Percentiles rank a stretch among this genome's conserved stretches.
These are phyloP conservation scores for Alviniconcha marisindica DNA, from an alignment of 1,140 invertebrate genomes.

Conservation along the genomic window DNA sequence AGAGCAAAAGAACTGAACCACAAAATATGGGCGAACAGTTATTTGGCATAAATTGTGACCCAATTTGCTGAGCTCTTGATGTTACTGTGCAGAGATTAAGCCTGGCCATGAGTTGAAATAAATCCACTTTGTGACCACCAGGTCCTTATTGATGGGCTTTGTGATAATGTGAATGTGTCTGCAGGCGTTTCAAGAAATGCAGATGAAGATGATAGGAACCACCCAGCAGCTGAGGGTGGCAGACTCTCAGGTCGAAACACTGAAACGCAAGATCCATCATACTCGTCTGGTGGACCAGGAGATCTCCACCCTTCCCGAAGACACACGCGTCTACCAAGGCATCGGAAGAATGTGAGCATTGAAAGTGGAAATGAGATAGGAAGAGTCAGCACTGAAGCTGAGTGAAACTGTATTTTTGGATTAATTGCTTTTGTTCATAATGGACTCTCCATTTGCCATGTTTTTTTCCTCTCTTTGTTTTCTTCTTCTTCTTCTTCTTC, in stretches of 20 bases:
- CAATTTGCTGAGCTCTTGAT: not conserved
- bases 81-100: not conserved
- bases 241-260: slow-evolving; percentile 86
- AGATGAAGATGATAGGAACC: slow-evolving; percentile 89
- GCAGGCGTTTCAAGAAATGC: slow-evolving; percentile 89
- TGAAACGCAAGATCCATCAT: slow-evolving; percentile 83
- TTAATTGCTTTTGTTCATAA: too few species aligned
- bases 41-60: too few species aligned
- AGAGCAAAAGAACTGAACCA: too few species aligned
- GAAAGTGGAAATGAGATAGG: too few species aligned
- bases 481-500: too few species aligned
- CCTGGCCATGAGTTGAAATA: not conserved
- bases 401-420: too few species aligned
- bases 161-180: slow-evolving; percentile 36
- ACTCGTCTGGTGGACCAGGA: slow-evolving; percentile 84
- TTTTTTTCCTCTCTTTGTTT: too few species aligned
- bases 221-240: slow-evolving; percentile 87
- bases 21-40: too few species aligned
- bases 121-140: not conserved
- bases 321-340: slow-evolving; percentile 86
- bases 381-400: too few species aligned
- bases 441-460: too few species aligned
- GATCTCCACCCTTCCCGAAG: slow-evolving; percentile 79
- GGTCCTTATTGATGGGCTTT: not conserved
- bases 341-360: slow-evolving; percentile 87